A percentile compares a stretch with the other conserved stretches of the same genome.
These are phyloP conservation scores for Euthynnus affinis DNA, from an alignment of 2,797 vertebrate species.

Conservation along the genomic window DNA sequence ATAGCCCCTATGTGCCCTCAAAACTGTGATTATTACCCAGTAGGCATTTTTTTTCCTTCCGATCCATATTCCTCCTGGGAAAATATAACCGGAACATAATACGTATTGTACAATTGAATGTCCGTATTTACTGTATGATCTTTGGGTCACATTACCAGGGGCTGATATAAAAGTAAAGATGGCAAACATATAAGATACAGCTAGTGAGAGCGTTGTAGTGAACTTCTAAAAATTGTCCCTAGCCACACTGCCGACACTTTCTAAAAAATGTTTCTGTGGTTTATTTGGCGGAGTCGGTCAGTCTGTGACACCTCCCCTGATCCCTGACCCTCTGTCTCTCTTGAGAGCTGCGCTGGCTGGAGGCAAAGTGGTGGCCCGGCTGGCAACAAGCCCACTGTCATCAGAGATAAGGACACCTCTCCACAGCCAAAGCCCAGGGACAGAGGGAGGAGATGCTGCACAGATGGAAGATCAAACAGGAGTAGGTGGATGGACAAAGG, in stretches of 20 bases:
- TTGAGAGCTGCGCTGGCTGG: conserved; percentile 62
- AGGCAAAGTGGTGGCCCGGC: conserved; percentile 65
- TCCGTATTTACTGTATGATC: conserved; percentile 40
- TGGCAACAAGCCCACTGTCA: conserved; percentile 70
- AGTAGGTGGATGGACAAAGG: conserved; percentile 46
- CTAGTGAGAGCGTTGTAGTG: conserved; percentile 17
- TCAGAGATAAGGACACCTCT: conserved; percentile 77
- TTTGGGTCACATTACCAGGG: conserved; percentile 25
- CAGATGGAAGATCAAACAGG: conserved; percentile 62
- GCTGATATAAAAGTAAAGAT: conserved; percentile 32
- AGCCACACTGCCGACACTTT: neutral
- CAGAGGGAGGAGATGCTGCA: conserved; percentile 55
- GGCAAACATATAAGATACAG: conserved; percentile 19
- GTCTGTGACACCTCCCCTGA: conserved; percentile 56
- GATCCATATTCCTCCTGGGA: conserved; percentile 49
- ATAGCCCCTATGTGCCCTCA: conserved; percentile 76
- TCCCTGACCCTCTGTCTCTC: conserved; percentile 61
- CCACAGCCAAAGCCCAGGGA: conserved; percentile 53
- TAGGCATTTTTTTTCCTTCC: conserved; percentile 44
- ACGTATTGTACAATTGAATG: conserved; percentile 37
- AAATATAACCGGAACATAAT: conserved; percentile 45
- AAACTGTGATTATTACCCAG: conserved; percentile 77
- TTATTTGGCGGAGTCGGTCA: conserved; percentile 55
- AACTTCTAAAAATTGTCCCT: neutral
- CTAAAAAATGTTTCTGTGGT: conserved; percentile 50